phyloP scores from a whole-genome alignment of 30 jellyfish, hydroid and myxozoan species.

The Pelagia noctiluca region DNA sequence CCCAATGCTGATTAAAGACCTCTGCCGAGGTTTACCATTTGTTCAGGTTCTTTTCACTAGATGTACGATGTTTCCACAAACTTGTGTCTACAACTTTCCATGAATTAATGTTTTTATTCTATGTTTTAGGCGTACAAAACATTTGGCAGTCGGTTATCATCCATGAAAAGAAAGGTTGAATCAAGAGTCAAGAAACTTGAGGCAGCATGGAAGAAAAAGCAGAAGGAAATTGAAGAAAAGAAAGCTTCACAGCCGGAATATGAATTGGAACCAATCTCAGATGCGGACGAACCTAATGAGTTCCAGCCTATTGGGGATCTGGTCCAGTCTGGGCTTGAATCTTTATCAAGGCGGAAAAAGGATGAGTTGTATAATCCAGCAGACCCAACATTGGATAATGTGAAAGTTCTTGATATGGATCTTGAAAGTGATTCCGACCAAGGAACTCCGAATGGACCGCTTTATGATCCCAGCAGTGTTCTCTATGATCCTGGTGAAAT shows the following conservation, averaged over 20 bases:
- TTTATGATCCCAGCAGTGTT: conserved; percentile 74
- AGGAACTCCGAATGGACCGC: conserved; percentile 72
- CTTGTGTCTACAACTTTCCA: neutral
- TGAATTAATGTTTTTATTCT: neutral
- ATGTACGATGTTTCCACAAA: neutral
- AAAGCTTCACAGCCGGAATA: conserved; percentile 48
- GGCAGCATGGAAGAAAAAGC: conserved; percentile 50
- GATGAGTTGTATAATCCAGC: conserved; percentile 14
- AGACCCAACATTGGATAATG: conserved; percentile 59
- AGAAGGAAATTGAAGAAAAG: conserved; percentile 56
- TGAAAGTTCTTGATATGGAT: conserved; percentile 73
- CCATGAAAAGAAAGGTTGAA: conserved; percentile 91
- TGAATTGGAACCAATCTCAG: conserved; percentile 57
- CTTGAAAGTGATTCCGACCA: conserved; percentile 77
- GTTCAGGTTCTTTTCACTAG: too few relatives aligned
- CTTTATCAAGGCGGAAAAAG: conserved; percentile 30
- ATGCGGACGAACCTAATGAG: conserved; percentile 65
- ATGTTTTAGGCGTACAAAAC: conserved; percentile 87
- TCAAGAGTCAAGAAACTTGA: conserved; percentile 66
- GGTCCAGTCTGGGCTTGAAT: conserved; percentile 33
- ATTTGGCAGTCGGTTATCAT: conserved; percentile 84
- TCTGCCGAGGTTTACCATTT: too few relatives aligned
- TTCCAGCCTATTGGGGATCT: conserved; percentile 48
- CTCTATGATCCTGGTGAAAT: conserved; percentile 55
- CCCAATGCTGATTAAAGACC: too few relatives aligned